Base-by-base conservation (phyloP, 1,140 invertebrate genomes). In the Campodea augens region DNA sequence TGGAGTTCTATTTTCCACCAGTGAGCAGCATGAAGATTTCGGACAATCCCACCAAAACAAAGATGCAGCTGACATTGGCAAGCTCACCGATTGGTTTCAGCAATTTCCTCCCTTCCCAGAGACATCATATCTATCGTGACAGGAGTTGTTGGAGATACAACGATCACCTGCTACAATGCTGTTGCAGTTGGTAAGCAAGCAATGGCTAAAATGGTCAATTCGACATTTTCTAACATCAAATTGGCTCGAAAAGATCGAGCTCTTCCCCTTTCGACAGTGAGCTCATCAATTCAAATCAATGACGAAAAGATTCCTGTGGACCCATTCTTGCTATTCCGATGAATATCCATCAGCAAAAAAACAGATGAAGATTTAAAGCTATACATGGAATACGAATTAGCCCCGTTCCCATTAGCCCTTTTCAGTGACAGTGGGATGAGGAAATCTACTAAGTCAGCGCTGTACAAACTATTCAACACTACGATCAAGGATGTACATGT, bases 91-190 rank as follows among this genome's bases (percentile, higher is more conserved):
- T 7, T 32, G 27, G 27, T 32, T 32, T 32, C 7, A 32, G 7
- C 7, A 32, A 10, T 15, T 10, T 32, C 27, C 27, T 15, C 27
- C 27, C 27, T 15, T 32, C 15, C 27, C 27, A 32, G 27, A 10
- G 27, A 32, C 7, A 32, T 32, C 27, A 32, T 32, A 15, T 32
- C 27, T 15, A 32, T 32, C 7, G 27, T 15, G 7, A 32, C 27
- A 32, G 27, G 27, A 32, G 27, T 32, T 32, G 27, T 32, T 15
- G 27, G 27, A 32, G 27, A 32, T 32, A 15, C 7, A 7, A 32
- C 27, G 15, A 32, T 32, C 27, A 32, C 7, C 27, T 32, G 27
- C 27, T 32, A 32, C 47, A 52, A 25, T 53, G 41, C 38, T 38
- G 20, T 51, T n/a, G 13, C 22, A 32, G 24, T 32, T 13, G 23